Conservation (phyloP, 1,140 invertebrate genomes). For the Zaprionus camerounensis region DNA sequence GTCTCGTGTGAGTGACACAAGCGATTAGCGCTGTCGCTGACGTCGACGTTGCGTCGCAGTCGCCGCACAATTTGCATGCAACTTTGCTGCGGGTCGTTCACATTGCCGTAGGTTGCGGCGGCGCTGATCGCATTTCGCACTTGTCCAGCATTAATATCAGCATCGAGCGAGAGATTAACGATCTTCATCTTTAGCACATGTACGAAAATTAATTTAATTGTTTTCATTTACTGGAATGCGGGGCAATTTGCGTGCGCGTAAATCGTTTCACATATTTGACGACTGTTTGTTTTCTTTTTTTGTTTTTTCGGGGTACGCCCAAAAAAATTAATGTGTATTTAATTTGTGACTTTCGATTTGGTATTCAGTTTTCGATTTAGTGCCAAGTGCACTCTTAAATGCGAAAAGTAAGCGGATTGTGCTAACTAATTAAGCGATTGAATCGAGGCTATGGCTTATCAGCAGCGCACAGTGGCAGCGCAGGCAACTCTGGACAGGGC, state of each 20-base stretch:
- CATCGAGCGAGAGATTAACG: background rate
- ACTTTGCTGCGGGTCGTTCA: slow-evolving; percentile 64
- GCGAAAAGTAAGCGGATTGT: slow-evolving; percentile 26
- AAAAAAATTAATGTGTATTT: slow-evolving; percentile 43
- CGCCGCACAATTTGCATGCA: slow-evolving; percentile 71
- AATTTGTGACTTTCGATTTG: slow-evolving; percentile 30
- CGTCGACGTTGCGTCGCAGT: slow-evolving; percentile 25
- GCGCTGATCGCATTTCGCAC: slow-evolving; percentile 46
- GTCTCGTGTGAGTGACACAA: slow-evolving; percentile 74
- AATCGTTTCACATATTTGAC: slow-evolving; percentile 28
- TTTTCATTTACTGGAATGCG: slow-evolving; percentile 33
- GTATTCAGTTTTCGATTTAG: slow-evolving; percentile 12
- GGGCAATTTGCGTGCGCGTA: slow-evolving; percentile 18
- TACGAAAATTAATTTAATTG: slow-evolving; percentile 49
- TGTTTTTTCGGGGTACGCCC: background rate
- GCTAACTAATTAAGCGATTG: slow-evolving; percentile 31
- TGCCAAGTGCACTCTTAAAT: background rate
- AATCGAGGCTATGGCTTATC: slow-evolving; percentile 37
- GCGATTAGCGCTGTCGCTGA: slow-evolving; percentile 64
- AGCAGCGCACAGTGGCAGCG: slow-evolving; percentile 3
- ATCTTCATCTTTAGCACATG: slow-evolving; percentile 29
- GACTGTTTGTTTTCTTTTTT: slow-evolving; percentile 5
- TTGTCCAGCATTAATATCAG: slow-evolving; percentile 45
- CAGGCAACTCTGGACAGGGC: background rate
- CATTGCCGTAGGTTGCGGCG: slow-evolving; percentile 65